phyloP scores from a whole-genome alignment of 35 echinoderm and acorn worm genomes.

The Ophioderma brevispina region DNA sequence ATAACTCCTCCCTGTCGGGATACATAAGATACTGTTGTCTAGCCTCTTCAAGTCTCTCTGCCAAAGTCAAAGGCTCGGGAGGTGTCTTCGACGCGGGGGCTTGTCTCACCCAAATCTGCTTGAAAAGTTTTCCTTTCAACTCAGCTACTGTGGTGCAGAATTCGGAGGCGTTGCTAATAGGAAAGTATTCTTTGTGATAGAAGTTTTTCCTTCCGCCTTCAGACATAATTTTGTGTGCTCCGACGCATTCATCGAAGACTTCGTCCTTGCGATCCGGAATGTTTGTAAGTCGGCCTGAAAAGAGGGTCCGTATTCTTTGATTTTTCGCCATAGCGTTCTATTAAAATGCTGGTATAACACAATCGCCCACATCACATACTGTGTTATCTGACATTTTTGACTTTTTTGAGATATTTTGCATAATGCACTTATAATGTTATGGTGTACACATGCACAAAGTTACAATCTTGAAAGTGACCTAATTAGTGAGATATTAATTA shows the following conservation, averaged over 20 bases:
- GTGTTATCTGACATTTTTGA: too few relatives aligned
- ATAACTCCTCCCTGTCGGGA: background rate
- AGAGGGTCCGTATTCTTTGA: conserved; percentile 64
- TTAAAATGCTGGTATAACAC: conserved; percentile 83
- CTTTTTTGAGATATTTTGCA: too few relatives aligned
- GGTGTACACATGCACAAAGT: too few relatives aligned
- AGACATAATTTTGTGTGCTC: conserved; percentile 27
- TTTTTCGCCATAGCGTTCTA: conserved; percentile 77
- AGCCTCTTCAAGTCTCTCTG: background rate
- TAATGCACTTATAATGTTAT: too few relatives aligned
- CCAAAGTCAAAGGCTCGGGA: background rate
- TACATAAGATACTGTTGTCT: background rate
- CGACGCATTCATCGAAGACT: conserved; percentile 58
- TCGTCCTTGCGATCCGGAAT: conserved; percentile 31
- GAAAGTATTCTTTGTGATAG: conserved; percentile 43
- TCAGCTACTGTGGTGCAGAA: conserved; percentile 15
- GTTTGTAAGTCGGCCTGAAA: conserved; percentile 65
- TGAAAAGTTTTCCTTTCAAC: conserved; percentile 6
- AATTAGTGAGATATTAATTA: too few relatives aligned
- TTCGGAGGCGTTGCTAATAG: conserved; percentile 13
- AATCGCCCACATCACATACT: too few relatives aligned
- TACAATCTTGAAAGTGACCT: too few relatives aligned
- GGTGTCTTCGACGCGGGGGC: background rate
- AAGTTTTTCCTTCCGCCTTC: conserved; percentile 29
- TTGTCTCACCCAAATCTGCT: background rate